Evolutionary conservation across 2,113 vertebrate species (phyloP), one percentile per base, ranked within the genome.

Genomic region (Rhombomys opimus): DNA sequence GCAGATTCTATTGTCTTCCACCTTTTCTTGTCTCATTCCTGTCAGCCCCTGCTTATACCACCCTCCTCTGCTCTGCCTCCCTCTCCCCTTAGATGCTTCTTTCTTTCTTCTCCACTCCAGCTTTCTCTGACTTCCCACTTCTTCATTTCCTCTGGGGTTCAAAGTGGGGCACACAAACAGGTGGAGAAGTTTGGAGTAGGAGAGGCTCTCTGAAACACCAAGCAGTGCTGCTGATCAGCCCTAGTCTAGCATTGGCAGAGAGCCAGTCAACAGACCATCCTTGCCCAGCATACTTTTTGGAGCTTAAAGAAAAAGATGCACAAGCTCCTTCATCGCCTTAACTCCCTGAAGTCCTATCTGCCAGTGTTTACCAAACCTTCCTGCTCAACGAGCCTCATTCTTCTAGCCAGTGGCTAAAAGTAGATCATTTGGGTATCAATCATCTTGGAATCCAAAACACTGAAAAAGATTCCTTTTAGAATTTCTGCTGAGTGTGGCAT

Each of bases 401-500:
- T 77, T n/a, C 30, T 68, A 32, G 61, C 25, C 50, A 80, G 41
- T 30, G 41, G 67, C 73, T 54, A 82, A 91, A 76, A 72, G 27
- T 46, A 81, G 54, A 68, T 65, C 41, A 32, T 27, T 65, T 88
- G 72, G 14, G 82, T 27, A 91, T 77, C 25, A 67, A 54, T 68
- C 35, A 84, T 57, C 50, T 63, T 52, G 57, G 30, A 88, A 59
- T 54, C 73, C 70, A 93, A 96, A 96, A 87, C 9, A 27, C 0
- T 41, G 46, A 54, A 86, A 94, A 96, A 80, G 11, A 77, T 76
- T 72, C 76, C 41, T 78, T 30, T 94, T 91, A 91, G 65, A 81
- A 78, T 91, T 76, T 94, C 57, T 80, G 22, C 10, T 30, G 59
- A 30, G 7, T 75, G 3, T 72, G 70, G 20, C 20, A 17, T 87